Base-by-base conservation (phyloP, 2,797 vertebrate genomes). In the Melanitta fusca region DNA sequence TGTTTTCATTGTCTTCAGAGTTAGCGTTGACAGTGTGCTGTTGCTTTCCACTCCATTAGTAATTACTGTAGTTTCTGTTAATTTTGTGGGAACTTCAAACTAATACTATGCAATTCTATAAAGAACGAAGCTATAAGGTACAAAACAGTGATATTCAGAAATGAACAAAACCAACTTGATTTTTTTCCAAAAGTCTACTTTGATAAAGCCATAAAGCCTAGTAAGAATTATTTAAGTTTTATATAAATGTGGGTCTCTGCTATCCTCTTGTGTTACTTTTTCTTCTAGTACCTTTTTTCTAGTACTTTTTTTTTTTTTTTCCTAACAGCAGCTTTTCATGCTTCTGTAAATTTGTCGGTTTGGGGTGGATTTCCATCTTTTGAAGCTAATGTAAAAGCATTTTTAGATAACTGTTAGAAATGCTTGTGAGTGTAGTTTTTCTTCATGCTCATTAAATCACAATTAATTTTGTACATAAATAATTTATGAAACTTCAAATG, bases 1-100 rank as follows among this genome's bases (percentile, higher is more conserved):
- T 57, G 72, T 28, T 64, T 54, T 20, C 21, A 38, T 27, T 34
- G 8, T 75, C 61, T 79, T 89, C 43, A 24, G 87, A 49, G 38
- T 58, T 85, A 61, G 11, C 25, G 10, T 24, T 91, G 82, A 56
- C 60, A 75, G 19, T 64, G 14, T 68, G 51, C 57, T 21, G 24
- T 62, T 85, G 51, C 62, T 92, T 91, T 96, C 95, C 34, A 30
- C 27, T 34, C 32, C 19, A 13, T 75, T 89, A 72, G 65, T 80
- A 88, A 47, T 30, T 47, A 34, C 54, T 85, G 16, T 41, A 91
- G 27, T 83, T 96, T 92, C 65, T 88, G 16, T 74, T 70, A 58
- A 51, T 91, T 74, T 87, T 74, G 17, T 71, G 56, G 30, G 64
- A 80, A 71, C 22, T 38, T 65, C 11, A 4, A 75, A 43, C 28